These are phyloP conservation scores for Parnassius mnemosyne DNA, from an alignment of 2,888 invertebrate genomes.

Conservation along the genomic window DNA sequence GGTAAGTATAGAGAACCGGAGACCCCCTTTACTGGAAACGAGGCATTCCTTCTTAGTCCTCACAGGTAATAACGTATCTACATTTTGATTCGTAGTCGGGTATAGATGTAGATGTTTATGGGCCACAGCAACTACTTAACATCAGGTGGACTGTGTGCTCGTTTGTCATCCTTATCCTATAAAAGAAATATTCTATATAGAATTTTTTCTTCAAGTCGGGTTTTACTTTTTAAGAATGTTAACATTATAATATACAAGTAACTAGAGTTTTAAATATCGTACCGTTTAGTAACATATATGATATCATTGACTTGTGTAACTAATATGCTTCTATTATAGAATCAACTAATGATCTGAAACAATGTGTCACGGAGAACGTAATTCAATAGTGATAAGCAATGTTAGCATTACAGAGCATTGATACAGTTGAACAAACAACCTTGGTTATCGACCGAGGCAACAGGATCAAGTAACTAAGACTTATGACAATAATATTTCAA, in stretches of 20 bases:
- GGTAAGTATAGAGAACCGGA: no score
- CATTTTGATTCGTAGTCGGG: no score
- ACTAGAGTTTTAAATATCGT: not conserved
- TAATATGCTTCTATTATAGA: slow-evolving; percentile 11
- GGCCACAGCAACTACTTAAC: no score
- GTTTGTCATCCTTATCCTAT: no score
- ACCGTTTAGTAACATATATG: not conserved
- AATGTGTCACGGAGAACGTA: slow-evolving; percentile 26
- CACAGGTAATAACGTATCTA: no score
- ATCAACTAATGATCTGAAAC: slow-evolving; percentile 22
- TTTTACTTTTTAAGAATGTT: no score
- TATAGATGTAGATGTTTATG: no score
- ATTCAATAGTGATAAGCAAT: slow-evolving; percentile 20
- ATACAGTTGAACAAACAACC: slow-evolving; percentile 24
- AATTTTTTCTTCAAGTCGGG: no score
- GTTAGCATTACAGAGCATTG: slow-evolving; percentile 14
- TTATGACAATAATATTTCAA: slow-evolving; percentile 24
- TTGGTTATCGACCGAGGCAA: slow-evolving; percentile 19
- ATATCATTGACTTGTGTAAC: slow-evolving; percentile 21
- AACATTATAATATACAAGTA: not conserved
- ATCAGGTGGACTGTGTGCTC: no score
- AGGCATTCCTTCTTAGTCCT: no score
- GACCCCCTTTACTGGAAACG: no score
- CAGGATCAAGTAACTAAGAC: slow-evolving; percentile 16
- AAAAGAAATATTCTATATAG: no score